Evolutionary conservation across 2,888 invertebrate genomes (phyloP).

Genomic region (Folsomia candida): DNA sequence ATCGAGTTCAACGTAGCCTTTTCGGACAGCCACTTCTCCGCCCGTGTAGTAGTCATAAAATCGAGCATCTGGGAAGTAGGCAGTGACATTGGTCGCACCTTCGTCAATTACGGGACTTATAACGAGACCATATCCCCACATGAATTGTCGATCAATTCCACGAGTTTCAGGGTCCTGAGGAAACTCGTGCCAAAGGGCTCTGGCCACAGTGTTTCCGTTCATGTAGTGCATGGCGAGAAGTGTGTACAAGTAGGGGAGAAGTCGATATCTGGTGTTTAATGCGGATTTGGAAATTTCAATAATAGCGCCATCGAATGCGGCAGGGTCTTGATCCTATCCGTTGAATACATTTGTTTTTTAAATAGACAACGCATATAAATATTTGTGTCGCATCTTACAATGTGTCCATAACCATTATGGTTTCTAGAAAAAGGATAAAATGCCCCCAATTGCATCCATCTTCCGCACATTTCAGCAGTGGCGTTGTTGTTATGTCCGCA

Average conservation of each 20-base stretch:
- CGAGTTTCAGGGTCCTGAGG: conserved; percentile 63
- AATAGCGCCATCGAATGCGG: conserved; percentile 33
- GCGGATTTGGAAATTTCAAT: conserved; percentile 43
- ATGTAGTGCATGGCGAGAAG: conserved; percentile 62
- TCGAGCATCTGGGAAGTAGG: conserved; percentile 64
- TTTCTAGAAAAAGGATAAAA: too few species aligned
- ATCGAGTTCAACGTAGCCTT: conserved; percentile 53
- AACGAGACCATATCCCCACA: conserved; percentile 73
- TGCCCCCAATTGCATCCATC: conserved; percentile 58
- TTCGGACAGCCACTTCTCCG: background rate
- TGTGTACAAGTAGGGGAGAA: conserved; percentile 57
- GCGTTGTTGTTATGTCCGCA: conserved; percentile 49
- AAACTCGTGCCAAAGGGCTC: conserved; percentile 65
- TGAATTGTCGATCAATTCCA: conserved; percentile 70
- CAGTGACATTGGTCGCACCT: conserved; percentile 54
- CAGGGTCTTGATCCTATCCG: conserved; percentile 43
- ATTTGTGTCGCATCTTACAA: too few species aligned
- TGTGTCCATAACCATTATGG: too few species aligned
- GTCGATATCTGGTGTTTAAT: conserved; percentile 53
- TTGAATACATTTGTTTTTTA: too few species aligned
- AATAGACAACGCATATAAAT: too few species aligned
- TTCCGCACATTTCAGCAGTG: background rate
- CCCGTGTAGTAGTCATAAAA: conserved; percentile 66
- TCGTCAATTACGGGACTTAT: conserved; percentile 69
- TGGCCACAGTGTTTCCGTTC: conserved; percentile 70